Evolutionary conservation across 2,888 invertebrate genomes (phyloP).

Genomic region (Syrista parreyssii): DNA sequence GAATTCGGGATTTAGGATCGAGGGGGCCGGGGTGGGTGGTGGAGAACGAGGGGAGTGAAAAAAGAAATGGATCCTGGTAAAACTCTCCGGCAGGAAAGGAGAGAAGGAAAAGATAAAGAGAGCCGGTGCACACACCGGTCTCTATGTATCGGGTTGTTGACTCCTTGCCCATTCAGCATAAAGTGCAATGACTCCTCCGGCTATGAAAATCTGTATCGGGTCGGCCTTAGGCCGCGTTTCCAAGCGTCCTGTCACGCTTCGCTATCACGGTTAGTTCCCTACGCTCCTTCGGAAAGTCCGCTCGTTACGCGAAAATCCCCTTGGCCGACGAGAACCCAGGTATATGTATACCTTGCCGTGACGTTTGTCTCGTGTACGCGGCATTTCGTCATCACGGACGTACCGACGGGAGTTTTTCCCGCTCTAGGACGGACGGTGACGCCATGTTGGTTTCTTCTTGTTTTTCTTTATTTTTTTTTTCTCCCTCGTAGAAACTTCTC

Average conservation of each 20-base stretch:
- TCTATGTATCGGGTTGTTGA: slow-evolving; percentile 56
- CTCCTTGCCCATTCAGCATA: slow-evolving; percentile 63
- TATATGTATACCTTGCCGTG: too few species aligned
- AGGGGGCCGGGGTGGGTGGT: slow-evolving; percentile 14
- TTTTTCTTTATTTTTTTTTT: not conserved
- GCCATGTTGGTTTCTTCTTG: not conserved
- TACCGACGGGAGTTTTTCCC: not conserved
- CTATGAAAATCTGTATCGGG: slow-evolving; percentile 56
- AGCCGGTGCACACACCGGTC: slow-evolving; percentile 19
- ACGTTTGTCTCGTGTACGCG: too few species aligned
- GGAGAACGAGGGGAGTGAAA: slow-evolving; percentile 20
- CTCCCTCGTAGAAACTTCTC: not conserved
- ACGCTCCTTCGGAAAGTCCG: too few species aligned
- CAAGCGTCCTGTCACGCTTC: not conserved
- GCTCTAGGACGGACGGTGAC: not conserved
- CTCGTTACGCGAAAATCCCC: too few species aligned
- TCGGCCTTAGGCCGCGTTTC: slow-evolving; percentile 8
- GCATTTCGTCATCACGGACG: too few species aligned
- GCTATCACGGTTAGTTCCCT: not conserved
- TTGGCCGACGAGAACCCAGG: too few species aligned
- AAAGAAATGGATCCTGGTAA: slow-evolving; percentile 3
- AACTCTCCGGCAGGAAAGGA: not conserved
- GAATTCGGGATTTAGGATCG: too few species aligned
- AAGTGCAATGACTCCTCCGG: slow-evolving; percentile 61
- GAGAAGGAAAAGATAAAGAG: slow-evolving; percentile 15